phyloP scores from a whole-genome alignment of 2,797 vertebrate genomes.

The Chelon auratus region DNA sequence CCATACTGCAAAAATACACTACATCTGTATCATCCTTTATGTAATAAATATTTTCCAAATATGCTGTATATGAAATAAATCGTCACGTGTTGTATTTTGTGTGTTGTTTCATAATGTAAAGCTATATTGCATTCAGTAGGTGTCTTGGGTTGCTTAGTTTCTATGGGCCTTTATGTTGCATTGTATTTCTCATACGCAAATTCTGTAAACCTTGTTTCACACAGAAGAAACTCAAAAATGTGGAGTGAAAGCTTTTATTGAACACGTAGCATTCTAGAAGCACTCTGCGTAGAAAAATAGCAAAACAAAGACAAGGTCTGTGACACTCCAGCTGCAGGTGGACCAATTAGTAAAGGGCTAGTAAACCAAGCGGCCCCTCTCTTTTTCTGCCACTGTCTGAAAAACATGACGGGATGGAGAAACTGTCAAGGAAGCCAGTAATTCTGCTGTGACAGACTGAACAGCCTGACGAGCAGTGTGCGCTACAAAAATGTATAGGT shows the following conservation, averaged over 20 bases:
- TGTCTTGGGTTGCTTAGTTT: too few relatives aligned
- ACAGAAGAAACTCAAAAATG: constrained; percentile 7
- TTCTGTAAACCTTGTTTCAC: constrained; percentile 18
- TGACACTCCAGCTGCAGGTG: constrained; percentile 44
- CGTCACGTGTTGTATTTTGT: too few relatives aligned
- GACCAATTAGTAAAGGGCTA: constrained; percentile 56
- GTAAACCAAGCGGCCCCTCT: constrained; percentile 17
- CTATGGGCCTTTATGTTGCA: not conserved
- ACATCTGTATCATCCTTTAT: too few relatives aligned
- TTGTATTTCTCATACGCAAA: constrained; percentile 9
- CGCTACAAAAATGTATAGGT: constrained; percentile 8
- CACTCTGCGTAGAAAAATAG: constrained; percentile 35
- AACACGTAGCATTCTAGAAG: constrained; percentile 18
- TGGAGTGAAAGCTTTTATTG: constrained; percentile 21
- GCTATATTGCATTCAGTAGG: too few relatives aligned
- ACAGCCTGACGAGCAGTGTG: constrained; percentile 14
- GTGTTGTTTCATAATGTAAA: too few relatives aligned
- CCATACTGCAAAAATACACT: too few relatives aligned
- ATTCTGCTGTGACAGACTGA: constrained; percentile 32
- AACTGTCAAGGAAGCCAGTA: constrained; percentile 33
- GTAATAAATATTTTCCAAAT: too few relatives aligned
- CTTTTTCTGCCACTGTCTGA: constrained; percentile 13
- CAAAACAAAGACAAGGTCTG: constrained; percentile 57
- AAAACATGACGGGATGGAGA: constrained; percentile 25
- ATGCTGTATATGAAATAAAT: too few relatives aligned